Percentiles rank a stretch among this genome's conserved stretches.
Evolutionary conservation across 2,797 vertebrate genomes (phyloP).

Genomic region (Falco peregrinus): DNA sequence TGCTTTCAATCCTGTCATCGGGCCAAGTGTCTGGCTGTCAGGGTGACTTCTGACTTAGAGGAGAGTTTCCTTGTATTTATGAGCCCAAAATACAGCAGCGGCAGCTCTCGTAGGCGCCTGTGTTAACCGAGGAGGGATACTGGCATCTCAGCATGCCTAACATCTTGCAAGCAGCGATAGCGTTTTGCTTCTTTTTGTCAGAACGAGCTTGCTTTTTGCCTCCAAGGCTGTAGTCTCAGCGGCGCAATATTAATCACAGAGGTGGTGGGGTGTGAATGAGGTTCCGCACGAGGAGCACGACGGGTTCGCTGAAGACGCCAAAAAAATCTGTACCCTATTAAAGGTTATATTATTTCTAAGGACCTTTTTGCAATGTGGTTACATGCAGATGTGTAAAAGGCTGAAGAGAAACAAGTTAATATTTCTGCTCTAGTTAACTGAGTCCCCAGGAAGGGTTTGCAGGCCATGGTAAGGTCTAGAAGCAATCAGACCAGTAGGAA

Average conservation of each 20-base stretch:
- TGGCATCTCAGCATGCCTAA: neutral
- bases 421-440: neutral
- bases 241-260: neutral
- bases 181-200: neutral
- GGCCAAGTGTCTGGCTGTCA: neutral
- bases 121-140: neutral
- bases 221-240: neutral
- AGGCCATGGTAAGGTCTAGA: neutral
- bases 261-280: neutral
- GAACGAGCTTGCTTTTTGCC: neutral
- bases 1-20: neutral
- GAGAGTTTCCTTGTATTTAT: neutral
- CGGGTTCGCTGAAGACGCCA: neutral
- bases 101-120: accelerated
- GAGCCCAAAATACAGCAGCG: neutral
- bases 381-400: neutral
- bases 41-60: neutral
- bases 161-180: neutral
- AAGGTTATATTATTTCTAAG: neutral
- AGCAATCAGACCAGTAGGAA: neutral
- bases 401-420: neutral
- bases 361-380: neutral
- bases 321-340: neutral
- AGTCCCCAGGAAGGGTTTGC: neutral
- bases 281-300: neutral